phyloP scores from a whole-genome alignment of 1,140 invertebrate species.

The Rhagoletis zephyria region DNA sequence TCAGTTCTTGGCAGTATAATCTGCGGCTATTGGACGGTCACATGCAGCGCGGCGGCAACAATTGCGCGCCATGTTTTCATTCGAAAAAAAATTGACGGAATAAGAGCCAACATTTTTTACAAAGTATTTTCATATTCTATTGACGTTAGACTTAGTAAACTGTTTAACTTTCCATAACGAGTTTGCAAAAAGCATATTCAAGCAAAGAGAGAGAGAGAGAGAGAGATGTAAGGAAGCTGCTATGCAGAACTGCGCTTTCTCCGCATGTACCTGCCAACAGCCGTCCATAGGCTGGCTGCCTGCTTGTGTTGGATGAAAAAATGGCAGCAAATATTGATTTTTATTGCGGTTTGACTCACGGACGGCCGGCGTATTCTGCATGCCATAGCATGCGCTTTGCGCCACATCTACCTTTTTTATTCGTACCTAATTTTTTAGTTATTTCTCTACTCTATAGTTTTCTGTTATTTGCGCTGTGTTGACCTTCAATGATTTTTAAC shows the following conservation, averaged over 20 bases:
- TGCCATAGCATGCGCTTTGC: slow-evolving; percentile 27
- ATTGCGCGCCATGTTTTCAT: not conserved
- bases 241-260: not conserved
- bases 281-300: not conserved
- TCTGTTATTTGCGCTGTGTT: not conserved
- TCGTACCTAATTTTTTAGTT: not conserved
- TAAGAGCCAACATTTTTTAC: not conserved
- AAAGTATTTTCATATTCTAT: slow-evolving; percentile 6
- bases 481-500: not conserved
- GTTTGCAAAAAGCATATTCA: not conserved
- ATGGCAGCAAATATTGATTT: slow-evolving; percentile 58
- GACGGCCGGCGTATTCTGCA: slow-evolving; percentile 4
- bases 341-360: slow-evolving; percentile 73
- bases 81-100: not conserved
- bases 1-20: not conserved
- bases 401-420: slow-evolving; percentile 34
- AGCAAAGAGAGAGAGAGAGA: not conserved
- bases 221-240: not conserved
- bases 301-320: not conserved
- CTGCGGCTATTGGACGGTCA: not conserved
- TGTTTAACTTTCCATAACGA: slow-evolving; percentile 43
- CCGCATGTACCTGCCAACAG: not conserved
- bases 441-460: not conserved
- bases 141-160: slow-evolving; percentile 46
- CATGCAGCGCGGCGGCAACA: not conserved